These are phyloP conservation scores for Melanotaenia pygmaea DNA, from an alignment of 2,797 vertebrate species.

Conservation along the genomic window DNA sequence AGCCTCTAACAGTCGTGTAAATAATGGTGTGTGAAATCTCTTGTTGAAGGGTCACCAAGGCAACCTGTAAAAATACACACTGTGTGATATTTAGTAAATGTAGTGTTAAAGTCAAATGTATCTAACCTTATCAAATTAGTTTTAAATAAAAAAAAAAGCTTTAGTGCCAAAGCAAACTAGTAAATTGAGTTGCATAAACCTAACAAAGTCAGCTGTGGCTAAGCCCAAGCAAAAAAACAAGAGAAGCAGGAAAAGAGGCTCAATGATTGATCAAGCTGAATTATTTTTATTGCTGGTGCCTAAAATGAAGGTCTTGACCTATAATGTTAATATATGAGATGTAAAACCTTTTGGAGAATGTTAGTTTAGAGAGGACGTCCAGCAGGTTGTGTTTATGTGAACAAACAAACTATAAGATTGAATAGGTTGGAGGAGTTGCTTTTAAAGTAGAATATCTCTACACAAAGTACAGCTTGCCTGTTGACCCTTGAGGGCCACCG, in stretches of 20 bases:
- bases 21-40: neutral
- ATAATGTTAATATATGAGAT: no score
- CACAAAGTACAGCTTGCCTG: neutral
- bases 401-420: neutral
- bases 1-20: neutral
- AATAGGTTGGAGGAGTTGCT: neutral
- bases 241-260: neutral
- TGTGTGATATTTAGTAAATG: neutral
- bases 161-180: no score
- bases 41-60: neutral
- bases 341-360: no score
- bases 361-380: no score
- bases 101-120: neutral
- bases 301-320: no score
- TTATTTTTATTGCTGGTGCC: no score
- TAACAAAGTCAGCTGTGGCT: no score
- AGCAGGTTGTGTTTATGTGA: neutral
- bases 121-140: neutral
- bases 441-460: neutral
- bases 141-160: neutral
- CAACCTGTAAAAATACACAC: neutral
- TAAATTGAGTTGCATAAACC: no score
- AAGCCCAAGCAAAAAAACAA: no score
- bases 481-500: neutral
- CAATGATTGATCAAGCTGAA: neutral